Evolutionary conservation across 2,888 invertebrate genomes (phyloP), one percentile per base, ranked within the genome.

Genomic region (Caenorhabditis virilis): DNA sequence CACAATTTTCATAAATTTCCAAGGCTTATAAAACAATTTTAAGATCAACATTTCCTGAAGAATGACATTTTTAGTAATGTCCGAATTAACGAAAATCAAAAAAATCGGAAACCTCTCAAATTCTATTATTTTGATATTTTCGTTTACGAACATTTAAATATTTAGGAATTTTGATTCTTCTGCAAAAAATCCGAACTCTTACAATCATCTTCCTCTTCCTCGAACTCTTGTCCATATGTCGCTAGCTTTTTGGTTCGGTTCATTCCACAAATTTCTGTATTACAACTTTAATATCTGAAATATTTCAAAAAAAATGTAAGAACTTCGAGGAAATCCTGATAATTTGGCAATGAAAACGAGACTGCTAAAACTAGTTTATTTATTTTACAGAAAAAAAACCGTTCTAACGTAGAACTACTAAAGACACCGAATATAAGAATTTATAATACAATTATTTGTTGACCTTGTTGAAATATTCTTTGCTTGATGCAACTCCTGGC

Each of bases 401-500:
- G 20, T 22, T 47, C 35, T 16, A 47, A 47, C 7, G n/a, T n/a
- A 45, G 3, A 18, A 20, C n/a, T 18, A 18, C 13, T n/a, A 36
- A 13, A 16, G 25, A 23, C 26, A 22, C 41, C 16, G 15, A 13
- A 22, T n/a, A n/a, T n/a, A n/a, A n/a, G n/a, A n/a, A n/a, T n/a
- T n/a, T n/a, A n/a, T n/a, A n/a, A n/a, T n/a, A n/a, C n/a, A n/a
- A 22, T 50, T 26, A 56, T 22, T 65, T 60, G 75, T 84, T 84
- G 50, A 83, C 83, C 71, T 89, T 89, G 71, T 89, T 86, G 84
- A 95, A 95, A 85, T 94, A 95, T 83, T 91, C 89, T 83, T 91
- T 90, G 73, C 93, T 91, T 26, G 89, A 91, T 67, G 88, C 88
- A 0, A 92, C 92, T 84, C 89, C 90, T 0, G 95, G 94, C 84